A percentile compares a stretch with the other conserved stretches of the same genome.
These are phyloP conservation scores for Ladona fulva DNA, from an alignment of 1,140 invertebrate species.

Conservation along the genomic window DNA sequence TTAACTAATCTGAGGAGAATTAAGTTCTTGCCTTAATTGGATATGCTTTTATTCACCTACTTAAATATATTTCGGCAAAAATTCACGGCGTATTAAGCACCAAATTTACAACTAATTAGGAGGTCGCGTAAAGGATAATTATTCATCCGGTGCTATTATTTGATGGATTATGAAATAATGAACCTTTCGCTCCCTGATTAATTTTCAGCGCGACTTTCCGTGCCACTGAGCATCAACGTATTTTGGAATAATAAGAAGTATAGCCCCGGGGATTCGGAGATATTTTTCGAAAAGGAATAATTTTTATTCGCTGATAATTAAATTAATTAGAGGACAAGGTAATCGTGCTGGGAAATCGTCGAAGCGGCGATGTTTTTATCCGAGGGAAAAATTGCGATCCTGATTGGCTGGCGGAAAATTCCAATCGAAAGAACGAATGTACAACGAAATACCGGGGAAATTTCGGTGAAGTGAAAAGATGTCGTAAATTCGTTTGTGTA, in stretches of 20 bases:
- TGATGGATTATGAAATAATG: not conserved
- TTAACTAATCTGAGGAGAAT: too few relatives aligned
- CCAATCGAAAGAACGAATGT: too few relatives aligned
- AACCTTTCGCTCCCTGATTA: too few relatives aligned
- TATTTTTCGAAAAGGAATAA: not conserved
- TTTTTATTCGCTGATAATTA: not conserved
- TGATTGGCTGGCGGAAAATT: too few relatives aligned
- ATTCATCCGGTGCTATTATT: not conserved
- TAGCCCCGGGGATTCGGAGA: not conserved
- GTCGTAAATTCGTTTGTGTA: too few relatives aligned
- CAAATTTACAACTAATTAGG: not conserved
- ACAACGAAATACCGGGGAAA: too few relatives aligned
- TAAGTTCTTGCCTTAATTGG: not conserved
- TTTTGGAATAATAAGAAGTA: not conserved
- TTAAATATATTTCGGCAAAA: not conserved
- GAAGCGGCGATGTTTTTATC: too few relatives aligned
- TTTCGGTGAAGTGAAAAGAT: too few relatives aligned
- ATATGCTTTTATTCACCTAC: not conserved
- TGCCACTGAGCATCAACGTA: not conserved
- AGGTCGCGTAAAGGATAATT: not conserved
- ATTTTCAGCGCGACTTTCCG: not conserved
- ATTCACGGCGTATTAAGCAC: slow-evolving; percentile 2
- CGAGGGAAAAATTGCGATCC: too few relatives aligned
- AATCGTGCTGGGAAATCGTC: too few relatives aligned
- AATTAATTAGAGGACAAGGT: not conserved